Base-by-base conservation (phyloP, 2,888 invertebrate species). In the Lochmaea capreae region DNA sequence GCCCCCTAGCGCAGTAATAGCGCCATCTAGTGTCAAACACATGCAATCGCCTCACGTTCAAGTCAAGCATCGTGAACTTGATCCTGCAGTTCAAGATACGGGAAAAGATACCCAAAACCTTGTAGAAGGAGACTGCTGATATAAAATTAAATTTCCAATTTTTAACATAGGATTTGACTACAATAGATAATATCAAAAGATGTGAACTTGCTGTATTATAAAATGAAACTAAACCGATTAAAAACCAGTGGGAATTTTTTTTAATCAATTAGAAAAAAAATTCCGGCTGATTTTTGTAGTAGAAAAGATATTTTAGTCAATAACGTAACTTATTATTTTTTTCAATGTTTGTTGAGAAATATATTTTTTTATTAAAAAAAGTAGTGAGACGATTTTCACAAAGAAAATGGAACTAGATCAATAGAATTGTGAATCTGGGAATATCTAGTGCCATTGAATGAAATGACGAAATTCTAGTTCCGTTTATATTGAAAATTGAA, bases 21-120 rank as follows among this genome's bases (percentile, higher is more conserved):
- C 95, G 57, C 95, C 96, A 59, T 94, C 95, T 80, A 94, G 93
- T 82, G 91, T 94, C 81, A 94, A 95, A 81, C 94, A 95, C 84
- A 91, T 93, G 83, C 92, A 92, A 71, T 92, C 93, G 75, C 93
- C 94, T 39, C 93, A 92, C 85, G 89, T 93, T 80, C 92, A 92
- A 85, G 89, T 93, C 80, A 90, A 93, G 87, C 94, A 93, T 86
- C 91, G 92, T 80, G 93, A 94, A 86, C 90, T 97, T 75, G 95
- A 96, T 88, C 97, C 97, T 4, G 91, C 93, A 68, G 89, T 91
- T 72, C 91, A 92, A 73, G 97, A 97, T 87, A 95, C 95, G 72
- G 96, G 96, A 86, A 95, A 94, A 87, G 97, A 97, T 88, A 97
- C 97, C 63, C 95, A 95, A 87, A 93, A 94, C 86, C 91, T 97